Percentiles rank a stretch among this genome's conserved stretches.
Evolutionary conservation across 2,888 invertebrate species (phyloP).

Genomic region (Eulithis prunata): DNA sequence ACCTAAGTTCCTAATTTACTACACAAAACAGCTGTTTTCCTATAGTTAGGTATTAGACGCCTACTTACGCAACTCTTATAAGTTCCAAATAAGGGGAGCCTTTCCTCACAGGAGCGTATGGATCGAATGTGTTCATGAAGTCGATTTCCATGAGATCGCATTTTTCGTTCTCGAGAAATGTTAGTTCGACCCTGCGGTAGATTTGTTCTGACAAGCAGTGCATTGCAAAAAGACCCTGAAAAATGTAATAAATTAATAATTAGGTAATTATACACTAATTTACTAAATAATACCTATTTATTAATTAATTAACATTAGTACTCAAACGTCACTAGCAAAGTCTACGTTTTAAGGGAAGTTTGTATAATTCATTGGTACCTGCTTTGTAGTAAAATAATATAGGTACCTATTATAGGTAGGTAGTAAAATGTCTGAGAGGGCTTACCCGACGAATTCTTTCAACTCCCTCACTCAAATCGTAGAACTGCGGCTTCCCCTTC

Average conservation of each 20-base stretch:
- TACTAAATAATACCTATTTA: too few species aligned
- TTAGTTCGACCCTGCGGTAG: slow-evolving; percentile 79
- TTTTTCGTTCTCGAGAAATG: slow-evolving; percentile 83
- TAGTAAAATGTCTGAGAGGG: too few species aligned
- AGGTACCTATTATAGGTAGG: too few species aligned
- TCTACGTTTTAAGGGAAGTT: too few species aligned
- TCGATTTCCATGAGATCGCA: slow-evolving; percentile 83
- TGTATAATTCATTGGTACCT: too few species aligned
- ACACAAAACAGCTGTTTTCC: too few species aligned
- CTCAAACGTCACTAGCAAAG: too few species aligned
- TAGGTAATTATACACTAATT: too few species aligned
- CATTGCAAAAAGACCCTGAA: slow-evolving; percentile 78
- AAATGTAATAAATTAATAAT: slow-evolving; percentile 27
- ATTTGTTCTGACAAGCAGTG: slow-evolving; percentile 75
- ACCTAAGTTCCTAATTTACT: too few species aligned
- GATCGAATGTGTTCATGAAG: slow-evolving; percentile 57
- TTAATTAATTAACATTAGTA: too few species aligned
- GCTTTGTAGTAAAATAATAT: too few species aligned
- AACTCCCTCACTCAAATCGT: slow-evolving; percentile 67
- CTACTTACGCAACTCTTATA: slow-evolving; percentile 64
- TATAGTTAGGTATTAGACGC: too few species aligned
- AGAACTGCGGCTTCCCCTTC: slow-evolving; percentile 62
- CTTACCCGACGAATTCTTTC: slow-evolving; percentile 66
- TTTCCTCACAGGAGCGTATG: slow-evolving; percentile 63
- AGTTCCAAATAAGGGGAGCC: slow-evolving; percentile 69